Percentiles rank a stretch among this genome's conserved stretches.
Conservation (phyloP, 2,113 vertebrate genomes). For the Abramis brama region DNA sequence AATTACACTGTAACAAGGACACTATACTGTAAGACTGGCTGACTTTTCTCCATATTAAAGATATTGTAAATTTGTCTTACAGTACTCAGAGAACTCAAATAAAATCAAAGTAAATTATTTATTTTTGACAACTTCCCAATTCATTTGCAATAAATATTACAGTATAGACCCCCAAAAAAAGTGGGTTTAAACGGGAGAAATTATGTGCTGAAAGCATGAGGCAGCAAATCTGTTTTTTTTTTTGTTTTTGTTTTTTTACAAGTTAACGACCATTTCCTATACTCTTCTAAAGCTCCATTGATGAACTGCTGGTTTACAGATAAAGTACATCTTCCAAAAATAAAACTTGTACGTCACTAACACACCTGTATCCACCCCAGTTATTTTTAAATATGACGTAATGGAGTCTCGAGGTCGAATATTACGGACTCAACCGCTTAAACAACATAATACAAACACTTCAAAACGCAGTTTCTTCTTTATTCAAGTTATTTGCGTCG, state of each 20-base stretch:
- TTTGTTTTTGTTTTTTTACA: slow-evolving; percentile 59
- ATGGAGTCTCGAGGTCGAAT: background rate
- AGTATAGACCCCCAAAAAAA: background rate
- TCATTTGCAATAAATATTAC: background rate
- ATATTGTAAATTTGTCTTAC: background rate
- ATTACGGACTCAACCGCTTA: background rate
- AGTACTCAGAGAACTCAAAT: background rate
- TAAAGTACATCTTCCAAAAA: background rate
- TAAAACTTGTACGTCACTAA: background rate
- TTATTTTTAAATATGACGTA: background rate
- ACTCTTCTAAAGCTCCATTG: slow-evolving; percentile 54
- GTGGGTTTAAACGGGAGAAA: background rate
- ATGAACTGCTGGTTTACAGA: background rate
- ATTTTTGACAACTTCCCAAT: background rate
- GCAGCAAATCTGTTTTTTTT: slow-evolving; percentile 42
- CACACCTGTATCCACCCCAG: background rate
- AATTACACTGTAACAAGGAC: background rate
- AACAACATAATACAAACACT: background rate
- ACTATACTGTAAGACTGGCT: too few species aligned
- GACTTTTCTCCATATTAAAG: background rate
- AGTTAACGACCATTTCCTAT: slow-evolving; percentile 27
- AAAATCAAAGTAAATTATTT: background rate
- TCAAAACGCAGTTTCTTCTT: background rate
- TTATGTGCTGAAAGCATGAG: background rate
- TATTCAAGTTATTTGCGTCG: background rate